Evolutionary conservation across 2,797 vertebrate species (phyloP).

Genomic region (Uromys caudimaculatus): DNA sequence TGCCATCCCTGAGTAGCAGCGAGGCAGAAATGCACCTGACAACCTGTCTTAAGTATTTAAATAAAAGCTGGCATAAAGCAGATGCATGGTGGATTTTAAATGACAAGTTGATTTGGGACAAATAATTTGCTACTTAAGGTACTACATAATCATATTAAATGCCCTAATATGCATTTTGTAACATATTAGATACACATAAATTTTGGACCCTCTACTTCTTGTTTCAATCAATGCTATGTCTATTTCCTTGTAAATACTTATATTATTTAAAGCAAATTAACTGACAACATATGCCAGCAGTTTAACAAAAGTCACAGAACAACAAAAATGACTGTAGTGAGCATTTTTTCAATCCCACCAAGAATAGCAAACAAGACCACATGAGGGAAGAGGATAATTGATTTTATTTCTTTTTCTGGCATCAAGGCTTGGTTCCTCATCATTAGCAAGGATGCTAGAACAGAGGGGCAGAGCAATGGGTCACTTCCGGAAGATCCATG

Average conservation of each 20-base stretch:
- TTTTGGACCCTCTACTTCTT: constrained; percentile 60
- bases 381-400: not conserved
- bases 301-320: not conserved
- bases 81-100: constrained; percentile 69
- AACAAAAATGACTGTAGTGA: not conserved
- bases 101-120: constrained; percentile 55
- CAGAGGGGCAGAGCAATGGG: not conserved
- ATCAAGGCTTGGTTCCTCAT: constrained; percentile 9
- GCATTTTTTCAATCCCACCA: not conserved
- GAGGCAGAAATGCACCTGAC: not conserved
- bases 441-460: not conserved
- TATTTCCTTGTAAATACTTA: constrained; percentile 57
- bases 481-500: not conserved
- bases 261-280: constrained; percentile 26
- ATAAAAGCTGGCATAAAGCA: constrained; percentile 60
- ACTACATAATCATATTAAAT: constrained; percentile 49
- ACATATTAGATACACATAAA: constrained; percentile 52
- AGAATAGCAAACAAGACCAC: not conserved
- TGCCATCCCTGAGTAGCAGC: not conserved
- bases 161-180: constrained; percentile 65
- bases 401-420: not conserved
- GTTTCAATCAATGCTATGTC: constrained; percentile 36
- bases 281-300: not conserved
- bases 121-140: constrained; percentile 71
- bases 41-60: constrained; percentile 70